Base-by-base conservation (phyloP, 2,888 invertebrate genomes). In the Bellardia bayeri region DNA sequence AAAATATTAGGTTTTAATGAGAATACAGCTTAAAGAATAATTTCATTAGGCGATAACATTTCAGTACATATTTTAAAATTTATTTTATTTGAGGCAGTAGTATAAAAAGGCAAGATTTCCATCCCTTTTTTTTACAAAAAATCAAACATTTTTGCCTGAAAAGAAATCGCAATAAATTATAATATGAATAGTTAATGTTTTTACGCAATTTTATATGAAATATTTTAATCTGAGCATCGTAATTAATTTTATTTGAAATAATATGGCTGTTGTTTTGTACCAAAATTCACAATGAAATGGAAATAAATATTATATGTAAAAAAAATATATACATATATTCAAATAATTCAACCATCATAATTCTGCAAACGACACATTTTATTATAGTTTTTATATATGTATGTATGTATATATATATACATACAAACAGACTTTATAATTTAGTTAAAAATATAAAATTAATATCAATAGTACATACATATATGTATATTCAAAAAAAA, bases 341-440 rank as follows among this genome's bases (percentile, higher is more conserved):
- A 58, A 69, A 74, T 61, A 74, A 63, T 33, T 30, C n/a, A 74
- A 80, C 71, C 80, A 63, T 63, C 71, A 64, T 71, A 71, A 69
- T 79, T 80, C 80, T 80, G 80, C 80, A 80, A 51, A 56, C 61
- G 71, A 63, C 80, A 71, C 69, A 56, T 68, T 78, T 78, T 78
- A 14, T 5, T 42, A 54, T 16, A 23, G 2, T 9, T 30, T 23
- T 56, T 8, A 11, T 56, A 33, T 42, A 42, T n/a, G n/a, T n/a
- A n/a, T n/a, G n/a, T n/a, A 11, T 16, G 6, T 63, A 37, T 30
- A 49, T 40, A 14, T 40, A 16, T 51, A 2, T 23, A 61, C 3
- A 33, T 40, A 42, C 13, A 8, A 6, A 2, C 37, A 45, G n/a
- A 51, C 9, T 54, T 64, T 54, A 54, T 54, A 66, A 40, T 76